Evolutionary conservation across 2,888 invertebrate genomes (phyloP), one percentile per base, ranked within the genome.

Genomic region (Nasonia oneida): DNA sequence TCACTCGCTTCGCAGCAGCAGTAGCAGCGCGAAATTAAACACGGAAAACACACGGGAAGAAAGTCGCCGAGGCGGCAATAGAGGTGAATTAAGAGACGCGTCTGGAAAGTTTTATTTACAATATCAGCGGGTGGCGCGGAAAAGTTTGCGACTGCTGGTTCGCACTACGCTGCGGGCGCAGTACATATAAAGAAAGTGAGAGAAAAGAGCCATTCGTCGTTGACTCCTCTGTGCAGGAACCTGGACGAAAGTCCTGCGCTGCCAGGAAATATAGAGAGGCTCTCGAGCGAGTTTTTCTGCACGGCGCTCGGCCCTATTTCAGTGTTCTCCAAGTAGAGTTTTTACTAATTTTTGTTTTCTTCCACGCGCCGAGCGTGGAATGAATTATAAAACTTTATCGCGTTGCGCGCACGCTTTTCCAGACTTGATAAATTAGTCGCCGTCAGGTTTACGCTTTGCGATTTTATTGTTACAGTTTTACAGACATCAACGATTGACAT

Each of bases 101-200:
- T 73, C 42, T 47, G 18, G n/a, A 73, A 73, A 73, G 23, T 73
- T 73, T 73, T 73, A 73, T 73, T 73, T 73, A 73, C 73, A 73
- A 73, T 73, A 42, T 73, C 73, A 73, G 39, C n/a, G 42, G 71
- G 37, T 37, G 37, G 71, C 37, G 37, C 37, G 42, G 42, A 42
- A 73, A 73, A 73, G 73, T 73, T 73, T 39, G n/a, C 42, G 42
- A 39, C n/a, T n/a, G 71, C 42, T 4, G 71, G 2, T 39, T n/a
- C 23, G 42, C 39, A 23, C 4, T 37, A 37, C 73, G 73, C 73
- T 42, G 37, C 18, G 23, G 71, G 39, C 37, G 39, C 10, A 53
- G 53, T 61, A 23, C 18, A 61, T 3, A 61, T 0, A 61, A 10
- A 61, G 23, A 61, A 15, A 4, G 15, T 0, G 15, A 37, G 70